Evolutionary conservation across 1,140 invertebrate species (phyloP).

Genomic region (Hylyphantes graminicola): DNA sequence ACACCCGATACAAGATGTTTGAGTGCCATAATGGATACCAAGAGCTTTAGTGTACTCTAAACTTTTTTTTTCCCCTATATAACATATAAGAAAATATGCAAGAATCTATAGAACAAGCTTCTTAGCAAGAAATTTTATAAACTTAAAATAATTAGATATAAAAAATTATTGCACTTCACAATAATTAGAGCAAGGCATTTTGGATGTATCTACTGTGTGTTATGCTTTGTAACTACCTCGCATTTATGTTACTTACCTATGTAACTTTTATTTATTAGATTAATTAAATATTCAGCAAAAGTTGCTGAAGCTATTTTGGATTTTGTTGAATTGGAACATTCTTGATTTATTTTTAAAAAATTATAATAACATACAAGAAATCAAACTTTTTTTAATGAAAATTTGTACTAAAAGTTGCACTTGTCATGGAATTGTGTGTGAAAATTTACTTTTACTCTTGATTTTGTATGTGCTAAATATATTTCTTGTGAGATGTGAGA

Average conservation of each 20-base stretch:
- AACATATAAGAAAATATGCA: constrained; percentile 14
- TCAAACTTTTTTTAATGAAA: too few relatives aligned
- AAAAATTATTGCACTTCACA: neutral
- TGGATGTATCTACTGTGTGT: neutral
- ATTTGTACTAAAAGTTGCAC: too few relatives aligned
- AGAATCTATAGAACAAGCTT: constrained; percentile 11
- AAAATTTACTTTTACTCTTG: neutral
- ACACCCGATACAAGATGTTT: constrained; percentile 20
- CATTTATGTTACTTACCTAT: neutral
- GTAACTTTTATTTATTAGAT: neutral
- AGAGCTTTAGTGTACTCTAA: constrained; percentile 44
- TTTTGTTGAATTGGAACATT: too few relatives aligned
- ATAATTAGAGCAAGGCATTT: neutral
- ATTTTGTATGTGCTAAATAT: neutral
- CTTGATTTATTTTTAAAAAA: too few relatives aligned
- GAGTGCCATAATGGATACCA: constrained; percentile 42
- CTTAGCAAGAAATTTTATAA: neutral
- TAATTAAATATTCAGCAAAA: too few relatives aligned
- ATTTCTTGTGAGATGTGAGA: neutral
- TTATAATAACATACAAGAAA: too few relatives aligned
- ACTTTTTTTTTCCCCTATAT: constrained; percentile 13
- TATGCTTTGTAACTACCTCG: too few relatives aligned
- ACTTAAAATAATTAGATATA: constrained; percentile 38
- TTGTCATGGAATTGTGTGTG: too few relatives aligned
- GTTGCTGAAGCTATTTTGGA: too few relatives aligned